A percentile compares a stretch with the other conserved stretches of the same genome.
Evolutionary conservation across 2,113 vertebrate species (phyloP).

Genomic region (Microcebus ravelobensis): DNA sequence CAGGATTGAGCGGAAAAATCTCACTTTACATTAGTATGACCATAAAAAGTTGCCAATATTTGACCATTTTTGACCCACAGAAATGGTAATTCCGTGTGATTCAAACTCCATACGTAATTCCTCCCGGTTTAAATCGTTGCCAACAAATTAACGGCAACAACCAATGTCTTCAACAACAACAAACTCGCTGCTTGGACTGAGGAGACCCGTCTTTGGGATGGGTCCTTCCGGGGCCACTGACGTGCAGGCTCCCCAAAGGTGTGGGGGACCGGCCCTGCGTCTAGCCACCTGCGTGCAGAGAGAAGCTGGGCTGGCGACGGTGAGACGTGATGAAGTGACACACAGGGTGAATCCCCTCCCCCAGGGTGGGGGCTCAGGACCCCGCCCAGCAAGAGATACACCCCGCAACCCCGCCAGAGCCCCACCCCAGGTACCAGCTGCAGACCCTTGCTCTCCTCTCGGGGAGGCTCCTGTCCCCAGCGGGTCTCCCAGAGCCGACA

Average conservation of each 20-base stretch:
- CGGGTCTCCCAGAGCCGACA: rapidly evolving
- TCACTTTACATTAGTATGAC: not conserved
- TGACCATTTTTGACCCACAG: not conserved
- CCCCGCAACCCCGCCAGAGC: not conserved
- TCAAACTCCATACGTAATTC: not conserved
- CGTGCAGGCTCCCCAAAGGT: not conserved
- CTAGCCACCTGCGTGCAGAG: not conserved
- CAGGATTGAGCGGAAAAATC: not conserved
- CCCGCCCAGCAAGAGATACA: not conserved
- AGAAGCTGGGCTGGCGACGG: too few species aligned
- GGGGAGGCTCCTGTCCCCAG: not conserved
- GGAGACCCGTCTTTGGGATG: not conserved
- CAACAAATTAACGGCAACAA: not conserved
- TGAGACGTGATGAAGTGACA: too few species aligned
- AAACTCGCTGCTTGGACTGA: not conserved
- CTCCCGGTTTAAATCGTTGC: not conserved
- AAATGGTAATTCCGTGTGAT: not conserved
- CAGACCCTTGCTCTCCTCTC: not conserved
- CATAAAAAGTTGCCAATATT: not conserved
- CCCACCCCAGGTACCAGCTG: too few species aligned
- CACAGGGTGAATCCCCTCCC: not conserved
- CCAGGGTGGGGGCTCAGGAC: not conserved
- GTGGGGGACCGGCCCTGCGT: not conserved
- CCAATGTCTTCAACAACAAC: too few species aligned
- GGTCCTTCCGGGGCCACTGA: not conserved